Evolutionary conservation across 2,888 invertebrate genomes (phyloP).

Genomic region (Fragum fragum): DNA sequence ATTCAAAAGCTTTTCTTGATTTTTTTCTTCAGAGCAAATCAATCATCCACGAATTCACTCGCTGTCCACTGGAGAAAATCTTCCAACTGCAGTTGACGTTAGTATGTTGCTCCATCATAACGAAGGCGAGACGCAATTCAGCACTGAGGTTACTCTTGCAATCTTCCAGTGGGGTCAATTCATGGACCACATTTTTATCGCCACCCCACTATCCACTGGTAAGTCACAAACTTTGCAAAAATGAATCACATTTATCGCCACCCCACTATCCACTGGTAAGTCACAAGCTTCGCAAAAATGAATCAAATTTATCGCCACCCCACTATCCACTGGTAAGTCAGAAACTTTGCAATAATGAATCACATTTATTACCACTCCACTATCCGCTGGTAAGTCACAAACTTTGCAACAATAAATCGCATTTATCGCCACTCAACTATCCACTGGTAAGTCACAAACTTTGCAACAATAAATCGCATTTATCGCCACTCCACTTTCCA

Average conservation of each 20-base stretch:
- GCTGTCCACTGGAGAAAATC: background rate
- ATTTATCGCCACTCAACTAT: too few relatives aligned
- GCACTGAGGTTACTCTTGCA: background rate
- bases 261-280: background rate
- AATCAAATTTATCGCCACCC: background rate
- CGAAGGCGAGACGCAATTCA: background rate
- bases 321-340: background rate
- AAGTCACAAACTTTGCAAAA: too few relatives aligned
- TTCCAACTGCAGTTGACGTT: background rate
- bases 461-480: too few relatives aligned
- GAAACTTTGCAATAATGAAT: too few relatives aligned
- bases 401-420: too few relatives aligned
- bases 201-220: background rate
- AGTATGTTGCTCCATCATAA: background rate
- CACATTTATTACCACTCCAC: background rate
- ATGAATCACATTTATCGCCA: background rate
- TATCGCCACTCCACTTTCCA: too few relatives aligned
- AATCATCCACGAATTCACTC: background rate
- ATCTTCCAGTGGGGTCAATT: slow-evolving; percentile 5
- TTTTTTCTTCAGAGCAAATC: background rate
- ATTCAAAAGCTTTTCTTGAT: too few relatives aligned
- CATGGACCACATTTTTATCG: background rate
- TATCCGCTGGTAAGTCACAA: background rate
- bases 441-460: too few relatives aligned
- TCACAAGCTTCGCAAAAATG: too few relatives aligned